Conservation (phyloP, 2,797 vertebrate genomes). For the Choloepus didactylus region DNA sequence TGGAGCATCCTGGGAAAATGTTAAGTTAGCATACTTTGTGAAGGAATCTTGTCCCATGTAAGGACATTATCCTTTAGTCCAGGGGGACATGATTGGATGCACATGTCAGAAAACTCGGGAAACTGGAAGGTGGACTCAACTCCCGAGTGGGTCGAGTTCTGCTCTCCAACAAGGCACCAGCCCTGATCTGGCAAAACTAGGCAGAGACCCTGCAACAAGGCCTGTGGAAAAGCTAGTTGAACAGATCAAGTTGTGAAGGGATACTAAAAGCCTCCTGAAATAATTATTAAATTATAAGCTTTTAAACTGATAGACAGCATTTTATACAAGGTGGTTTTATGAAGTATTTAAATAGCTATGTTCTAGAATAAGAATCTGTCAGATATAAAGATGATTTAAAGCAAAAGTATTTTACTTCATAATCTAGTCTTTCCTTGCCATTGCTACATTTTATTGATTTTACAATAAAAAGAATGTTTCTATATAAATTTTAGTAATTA, state of each 20-base stretch:
- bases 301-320: constrained; percentile 64
- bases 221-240: not conserved
- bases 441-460: constrained; percentile 69
- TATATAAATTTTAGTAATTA: constrained; percentile 76
- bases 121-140: not conserved
- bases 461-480: constrained; percentile 67
- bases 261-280: constrained; percentile 42
- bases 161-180: not conserved
- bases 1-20: not conserved
- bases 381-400: constrained; percentile 75
- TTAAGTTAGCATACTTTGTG: not conserved
- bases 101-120: not conserved
- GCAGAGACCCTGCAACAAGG: not conserved
- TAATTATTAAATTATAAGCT: constrained; percentile 55
- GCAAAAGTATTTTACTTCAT: constrained; percentile 67
- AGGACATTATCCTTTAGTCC: not conserved
- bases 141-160: not conserved
- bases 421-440: constrained; percentile 62
- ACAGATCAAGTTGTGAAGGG: constrained; percentile 24
- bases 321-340: constrained; percentile 71
- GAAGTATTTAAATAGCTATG: constrained; percentile 68
- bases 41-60: not conserved
- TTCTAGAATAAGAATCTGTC: constrained; percentile 62
- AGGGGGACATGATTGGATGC: not conserved
- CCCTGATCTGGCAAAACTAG: not conserved